Evolutionary conservation across 2,888 invertebrate species (phyloP).

Genomic region (Eupithecia abbreviata): DNA sequence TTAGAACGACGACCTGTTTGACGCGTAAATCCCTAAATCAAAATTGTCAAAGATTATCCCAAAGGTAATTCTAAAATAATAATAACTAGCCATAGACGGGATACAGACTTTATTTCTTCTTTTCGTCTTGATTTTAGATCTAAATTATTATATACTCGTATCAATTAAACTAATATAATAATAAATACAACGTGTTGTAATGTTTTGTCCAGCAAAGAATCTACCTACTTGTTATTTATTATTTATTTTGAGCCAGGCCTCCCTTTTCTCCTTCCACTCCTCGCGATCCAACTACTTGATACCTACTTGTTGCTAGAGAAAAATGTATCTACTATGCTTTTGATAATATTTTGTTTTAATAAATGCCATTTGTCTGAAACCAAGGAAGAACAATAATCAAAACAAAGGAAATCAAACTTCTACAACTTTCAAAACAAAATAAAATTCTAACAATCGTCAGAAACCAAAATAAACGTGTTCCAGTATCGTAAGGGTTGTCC

Average conservation of each 20-base stretch:
- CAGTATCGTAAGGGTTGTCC: conserved; percentile 37
- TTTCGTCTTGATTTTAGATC: too few species aligned
- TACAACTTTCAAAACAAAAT: neutral
- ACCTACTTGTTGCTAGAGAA: neutral
- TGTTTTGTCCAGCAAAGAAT: too few species aligned
- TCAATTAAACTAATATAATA: too few species aligned
- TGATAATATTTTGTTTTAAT: neutral
- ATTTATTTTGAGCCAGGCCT: too few species aligned
- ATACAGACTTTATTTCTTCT: too few species aligned
- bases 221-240: too few species aligned
- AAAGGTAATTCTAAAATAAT: neutral
- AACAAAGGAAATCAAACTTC: conserved; percentile 4
- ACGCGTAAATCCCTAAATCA: conserved; percentile 65
- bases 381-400: neutral
- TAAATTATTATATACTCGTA: too few species aligned
- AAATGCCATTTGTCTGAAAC: neutral
- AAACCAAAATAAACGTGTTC: conserved; percentile 33
- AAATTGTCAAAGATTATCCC: conserved; percentile 39
- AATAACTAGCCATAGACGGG: neutral
- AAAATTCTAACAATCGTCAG: conserved; percentile 9
- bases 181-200: too few species aligned
- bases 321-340: neutral
- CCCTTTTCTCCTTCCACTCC: too few species aligned
- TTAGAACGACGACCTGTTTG: conserved; percentile 72
- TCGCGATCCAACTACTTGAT: too few species aligned